Base-by-base conservation (phyloP, 2,888 invertebrate species). In the Caenorhabditis zanzibari region DNA sequence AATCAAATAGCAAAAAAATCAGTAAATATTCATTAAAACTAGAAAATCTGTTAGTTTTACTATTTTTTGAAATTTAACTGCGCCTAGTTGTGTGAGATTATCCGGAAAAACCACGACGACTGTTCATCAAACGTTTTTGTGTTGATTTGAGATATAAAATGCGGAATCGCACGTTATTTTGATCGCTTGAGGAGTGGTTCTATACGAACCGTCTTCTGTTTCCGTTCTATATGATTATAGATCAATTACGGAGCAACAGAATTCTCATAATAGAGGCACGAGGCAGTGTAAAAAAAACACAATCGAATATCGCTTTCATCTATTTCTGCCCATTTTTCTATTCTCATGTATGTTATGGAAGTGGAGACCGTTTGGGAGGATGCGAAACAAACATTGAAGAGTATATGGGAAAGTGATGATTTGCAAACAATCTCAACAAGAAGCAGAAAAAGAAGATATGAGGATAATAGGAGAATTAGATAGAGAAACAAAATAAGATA, bases 341-440 rank as follows among this genome's bases (percentile, higher is more conserved):
- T 73, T 63, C 63, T 54, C 24, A 28, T 24, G 61, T 44, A 61
- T 61, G 54, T 68, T 59, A 47, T 32, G 64, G 49, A 58, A 56
- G 44, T 47, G 63, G 54, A 56, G 79, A 79, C 80, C 66, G 68
- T 80, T 80, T 72, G 72, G 66, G 58, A 73, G 79, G 66, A 64
- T 54, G 72, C 64, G 79, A 66, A 72, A 72, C 71, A 72, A 80
- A 73, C 64, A 80, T 58, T 49, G 63, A 64, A 63, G 54, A 74
- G 54, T 64, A 49, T 63, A 71, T 56, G 79, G 71, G 79, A 79
- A 79, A 79, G 71, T 79, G 79, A 79, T 79, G 71, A 79, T 71
- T 79, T 79, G 79, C 64, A 79, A 79, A 79, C 71, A 79, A 19
- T 54, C 32, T 72, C 61, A 59, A 54, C 41, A 22, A 41, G 28